A percentile compares a stretch with the other conserved stretches of the same genome.
Conservation (phyloP, 2,113 vertebrate species). For the Pachycephala philippinensis region DNA sequence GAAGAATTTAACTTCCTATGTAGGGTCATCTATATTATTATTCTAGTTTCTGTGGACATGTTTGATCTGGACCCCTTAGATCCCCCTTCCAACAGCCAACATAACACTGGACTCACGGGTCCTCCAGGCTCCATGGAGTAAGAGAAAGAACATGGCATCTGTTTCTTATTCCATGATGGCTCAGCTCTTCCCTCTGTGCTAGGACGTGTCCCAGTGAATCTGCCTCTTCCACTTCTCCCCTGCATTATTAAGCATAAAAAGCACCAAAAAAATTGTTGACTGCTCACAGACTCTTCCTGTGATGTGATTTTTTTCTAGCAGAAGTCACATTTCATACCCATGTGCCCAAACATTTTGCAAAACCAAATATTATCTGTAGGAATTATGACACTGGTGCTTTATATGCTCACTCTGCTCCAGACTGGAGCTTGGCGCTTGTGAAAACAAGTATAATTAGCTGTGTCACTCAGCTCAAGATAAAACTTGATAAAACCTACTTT, state of each 20-base stretch:
- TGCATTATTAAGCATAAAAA: background rate
- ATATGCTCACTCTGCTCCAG: background rate
- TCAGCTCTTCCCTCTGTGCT: background rate
- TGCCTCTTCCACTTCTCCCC: background rate
- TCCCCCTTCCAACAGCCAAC: background rate
- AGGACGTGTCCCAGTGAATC: background rate
- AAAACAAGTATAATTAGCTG: slow-evolving; percentile 30
- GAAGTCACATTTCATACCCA: slow-evolving; percentile 4
- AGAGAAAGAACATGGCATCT: background rate
- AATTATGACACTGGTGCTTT: background rate
- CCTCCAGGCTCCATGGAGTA: background rate
- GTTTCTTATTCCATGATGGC: rapidly evolving
- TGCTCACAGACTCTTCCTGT: background rate
- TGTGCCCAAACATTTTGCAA: background rate
- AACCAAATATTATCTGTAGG: background rate
- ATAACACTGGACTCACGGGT: background rate
- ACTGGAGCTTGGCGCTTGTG: background rate
- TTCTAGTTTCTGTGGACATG: background rate
- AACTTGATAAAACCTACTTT: slow-evolving; percentile 6
- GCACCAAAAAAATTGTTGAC: background rate
- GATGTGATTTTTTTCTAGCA: background rate
- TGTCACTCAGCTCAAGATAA: slow-evolving; percentile 11
- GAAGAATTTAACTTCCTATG: background rate
- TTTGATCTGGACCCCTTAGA: background rate
- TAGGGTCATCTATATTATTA: background rate